These are phyloP conservation scores for Pantherophis alleghaniensis DNA, from an alignment of 2,797 vertebrate genomes.

Conservation along the genomic window DNA sequence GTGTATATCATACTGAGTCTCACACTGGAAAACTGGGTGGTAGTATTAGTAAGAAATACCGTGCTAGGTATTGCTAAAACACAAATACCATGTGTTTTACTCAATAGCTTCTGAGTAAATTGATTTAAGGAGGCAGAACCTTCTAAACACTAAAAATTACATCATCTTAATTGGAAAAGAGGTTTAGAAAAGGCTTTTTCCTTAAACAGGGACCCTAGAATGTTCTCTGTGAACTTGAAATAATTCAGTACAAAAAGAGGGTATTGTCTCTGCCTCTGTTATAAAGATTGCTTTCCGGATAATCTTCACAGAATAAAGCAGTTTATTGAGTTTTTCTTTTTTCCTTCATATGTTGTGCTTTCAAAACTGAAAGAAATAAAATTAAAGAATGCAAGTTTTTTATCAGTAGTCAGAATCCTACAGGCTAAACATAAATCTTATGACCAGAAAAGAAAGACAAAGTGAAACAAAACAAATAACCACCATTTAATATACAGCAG, in stretches of 20 bases:
- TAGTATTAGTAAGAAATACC: neutral
- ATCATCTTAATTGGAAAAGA: neutral
- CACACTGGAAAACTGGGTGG: neutral
- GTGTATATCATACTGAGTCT: neutral
- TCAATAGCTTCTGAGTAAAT: neutral
- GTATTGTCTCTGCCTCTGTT: neutral
- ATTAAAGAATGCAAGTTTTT: neutral
- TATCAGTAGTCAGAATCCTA: neutral
- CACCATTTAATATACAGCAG: neutral
- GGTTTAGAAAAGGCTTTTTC: neutral
- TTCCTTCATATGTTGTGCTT: neutral
- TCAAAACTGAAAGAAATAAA: neutral
- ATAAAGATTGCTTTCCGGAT: neutral
- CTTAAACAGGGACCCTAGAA: neutral
- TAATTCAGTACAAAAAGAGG: neutral
- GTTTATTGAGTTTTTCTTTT: neutral
- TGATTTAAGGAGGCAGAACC: neutral
- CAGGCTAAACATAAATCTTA: neutral
- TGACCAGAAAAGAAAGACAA: neutral
- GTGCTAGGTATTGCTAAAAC: neutral
- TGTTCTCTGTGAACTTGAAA: neutral
- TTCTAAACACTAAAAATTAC: neutral
- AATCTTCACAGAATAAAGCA: neutral
- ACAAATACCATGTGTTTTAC: neutral
- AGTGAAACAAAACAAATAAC: neutral